Conservation (phyloP, 35 echinoderm and acorn worm species). For the Nesometra sesokonis region DNA sequence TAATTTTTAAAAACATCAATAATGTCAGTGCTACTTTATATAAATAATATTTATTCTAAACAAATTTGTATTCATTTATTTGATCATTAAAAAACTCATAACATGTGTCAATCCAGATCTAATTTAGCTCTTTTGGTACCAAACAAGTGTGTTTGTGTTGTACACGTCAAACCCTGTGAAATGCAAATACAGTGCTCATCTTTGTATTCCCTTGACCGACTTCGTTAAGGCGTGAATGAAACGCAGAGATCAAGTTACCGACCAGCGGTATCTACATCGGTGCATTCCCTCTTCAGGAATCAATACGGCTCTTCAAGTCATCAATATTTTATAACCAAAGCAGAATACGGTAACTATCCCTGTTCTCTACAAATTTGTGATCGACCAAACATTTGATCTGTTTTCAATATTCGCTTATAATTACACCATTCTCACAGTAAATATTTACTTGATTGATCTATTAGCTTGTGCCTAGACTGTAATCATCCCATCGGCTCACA, state of each 20-base stretch:
- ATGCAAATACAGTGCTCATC: not conserved
- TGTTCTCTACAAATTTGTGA: not conserved
- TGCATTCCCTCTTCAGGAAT: not conserved
- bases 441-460: not conserved
- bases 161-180: not conserved
- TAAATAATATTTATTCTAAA: too few species aligned
- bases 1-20: too few species aligned
- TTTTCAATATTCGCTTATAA: not conserved
- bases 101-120: not conserved
- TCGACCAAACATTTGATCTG: not conserved
- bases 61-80: not conserved
- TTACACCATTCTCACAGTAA: not conserved
- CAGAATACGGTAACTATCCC: not conserved
- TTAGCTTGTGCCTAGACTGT: not conserved
- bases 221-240: not conserved
- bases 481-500: not conserved
- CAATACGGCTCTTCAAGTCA: not conserved
- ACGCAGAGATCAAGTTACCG: not conserved
- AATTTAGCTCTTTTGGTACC: not conserved
- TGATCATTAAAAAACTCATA: not conserved
- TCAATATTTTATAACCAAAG: not conserved
- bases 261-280: not conserved
- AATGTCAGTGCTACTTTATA: too few species aligned
- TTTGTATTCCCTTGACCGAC: not conserved
- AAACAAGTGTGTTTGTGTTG: not conserved